phyloP scores from a whole-genome alignment of 2,888 invertebrate species.

The Meganola albula region DNA sequence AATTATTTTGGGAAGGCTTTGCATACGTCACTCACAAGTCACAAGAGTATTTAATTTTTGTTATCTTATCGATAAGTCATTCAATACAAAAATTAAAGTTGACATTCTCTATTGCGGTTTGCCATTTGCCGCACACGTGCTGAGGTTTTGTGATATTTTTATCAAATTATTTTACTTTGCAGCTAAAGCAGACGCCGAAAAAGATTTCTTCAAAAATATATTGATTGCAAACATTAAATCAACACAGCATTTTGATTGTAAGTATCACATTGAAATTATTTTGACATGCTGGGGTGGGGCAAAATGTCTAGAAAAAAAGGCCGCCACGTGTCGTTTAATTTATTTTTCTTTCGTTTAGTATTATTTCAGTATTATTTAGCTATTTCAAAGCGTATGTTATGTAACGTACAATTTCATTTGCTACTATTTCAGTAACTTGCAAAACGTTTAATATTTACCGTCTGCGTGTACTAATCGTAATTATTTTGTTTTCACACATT shows the following conservation, averaged over 20 bases:
- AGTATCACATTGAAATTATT: constrained; percentile 53
- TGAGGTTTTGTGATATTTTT: constrained; percentile 74
- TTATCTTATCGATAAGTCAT: constrained; percentile 11
- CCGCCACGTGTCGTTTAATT: constrained; percentile 73
- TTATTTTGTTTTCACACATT: constrained; percentile 45
- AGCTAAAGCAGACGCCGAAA: constrained; percentile 42
- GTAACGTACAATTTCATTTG: too few relatives aligned
- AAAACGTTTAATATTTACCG: constrained; percentile 9
- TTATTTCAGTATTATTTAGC: constrained; percentile 24
- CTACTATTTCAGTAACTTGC: constrained; percentile 7
- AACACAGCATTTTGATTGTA: constrained; percentile 48
- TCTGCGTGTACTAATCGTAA: constrained; percentile 13
- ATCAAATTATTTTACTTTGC: constrained; percentile 59
- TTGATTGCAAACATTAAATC: constrained; percentile 47
- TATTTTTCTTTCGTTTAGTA: constrained; percentile 39
- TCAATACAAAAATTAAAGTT: constrained; percentile 9
- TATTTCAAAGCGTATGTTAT: too few relatives aligned
- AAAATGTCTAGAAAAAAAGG: constrained; percentile 61
- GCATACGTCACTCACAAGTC: too few relatives aligned
- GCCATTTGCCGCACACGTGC: constrained; percentile 76
- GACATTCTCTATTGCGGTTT: constrained; percentile 58
- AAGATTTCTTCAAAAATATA: constrained; percentile 40
- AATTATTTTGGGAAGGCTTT: too few relatives aligned
- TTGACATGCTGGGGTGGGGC: constrained; percentile 71
- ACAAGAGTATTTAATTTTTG: too few relatives aligned